Percentiles rank a stretch among this genome's conserved stretches.
phyloP scores from a whole-genome alignment of 2,113 vertebrate genomes.

The Chiloscyllium plagiosum region DNA sequence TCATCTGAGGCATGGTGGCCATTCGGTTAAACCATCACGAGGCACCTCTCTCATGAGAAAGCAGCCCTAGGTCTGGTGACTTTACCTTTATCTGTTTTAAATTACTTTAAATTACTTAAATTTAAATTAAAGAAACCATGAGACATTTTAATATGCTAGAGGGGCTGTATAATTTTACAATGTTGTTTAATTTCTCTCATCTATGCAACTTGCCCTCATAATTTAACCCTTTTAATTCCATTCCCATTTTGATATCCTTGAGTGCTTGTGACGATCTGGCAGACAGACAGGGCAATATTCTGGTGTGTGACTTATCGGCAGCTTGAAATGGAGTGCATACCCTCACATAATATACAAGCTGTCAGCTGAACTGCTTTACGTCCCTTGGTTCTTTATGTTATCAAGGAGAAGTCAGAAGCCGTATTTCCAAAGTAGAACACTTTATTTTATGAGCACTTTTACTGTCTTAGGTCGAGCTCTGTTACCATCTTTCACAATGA shows the following conservation, averaged over 20 bases:
- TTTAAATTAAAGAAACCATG: background rate
- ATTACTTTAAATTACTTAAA: no score
- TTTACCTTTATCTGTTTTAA: no score
- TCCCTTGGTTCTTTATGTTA: slow-evolving; percentile 11
- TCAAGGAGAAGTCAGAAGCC: slow-evolving; percentile 25
- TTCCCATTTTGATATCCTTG: background rate
- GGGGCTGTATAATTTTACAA: background rate
- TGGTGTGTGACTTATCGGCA: background rate
- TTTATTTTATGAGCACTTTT: slow-evolving; percentile 32
- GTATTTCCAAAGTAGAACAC: slow-evolving; percentile 20
- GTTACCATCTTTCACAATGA: slow-evolving; percentile 6
- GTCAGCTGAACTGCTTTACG: slow-evolving; percentile 7
- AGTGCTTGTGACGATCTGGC: background rate
- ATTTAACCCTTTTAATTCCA: background rate
- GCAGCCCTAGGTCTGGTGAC: no score
- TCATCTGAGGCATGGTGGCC: no score
- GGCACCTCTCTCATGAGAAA: no score
- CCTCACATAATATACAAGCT: background rate
- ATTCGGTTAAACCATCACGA: no score
- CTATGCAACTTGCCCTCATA: slow-evolving; percentile 1
- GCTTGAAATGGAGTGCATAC: background rate
- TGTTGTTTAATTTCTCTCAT: background rate
- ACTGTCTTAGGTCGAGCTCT: background rate
- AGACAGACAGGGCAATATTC: background rate
- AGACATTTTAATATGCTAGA: background rate